Conservation (phyloP, 1,140 invertebrate genomes). For the Ganaspis sp. region DNA sequence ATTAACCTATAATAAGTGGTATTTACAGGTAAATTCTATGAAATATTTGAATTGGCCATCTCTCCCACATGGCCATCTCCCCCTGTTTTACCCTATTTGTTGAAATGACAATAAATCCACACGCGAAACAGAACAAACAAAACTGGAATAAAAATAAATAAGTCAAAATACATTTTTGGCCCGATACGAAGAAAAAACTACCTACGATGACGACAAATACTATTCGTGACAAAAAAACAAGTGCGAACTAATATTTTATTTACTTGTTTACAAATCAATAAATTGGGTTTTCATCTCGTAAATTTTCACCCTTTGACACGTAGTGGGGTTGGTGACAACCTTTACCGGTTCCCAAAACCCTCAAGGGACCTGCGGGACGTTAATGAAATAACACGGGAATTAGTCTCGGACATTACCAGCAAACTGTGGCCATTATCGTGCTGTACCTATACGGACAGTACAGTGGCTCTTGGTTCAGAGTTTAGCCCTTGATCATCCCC, state of each 20-base stretch:
- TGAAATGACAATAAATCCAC: no score
- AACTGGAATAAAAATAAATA: background rate
- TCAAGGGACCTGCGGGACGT: conserved; percentile 71
- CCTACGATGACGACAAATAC: no score
- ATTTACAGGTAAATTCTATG: no score
- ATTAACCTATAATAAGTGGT: no score
- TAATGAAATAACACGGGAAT: conserved; percentile 78
- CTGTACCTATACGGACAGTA: conserved; percentile 56
- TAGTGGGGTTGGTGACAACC: conserved; percentile 24
- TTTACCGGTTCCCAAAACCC: conserved; percentile 54
- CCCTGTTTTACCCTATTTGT: no score
- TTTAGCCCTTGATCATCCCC: conserved; percentile 22
- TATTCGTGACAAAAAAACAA: background rate
- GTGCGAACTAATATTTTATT: background rate
- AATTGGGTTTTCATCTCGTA: conserved; percentile 71
- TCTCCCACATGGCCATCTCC: no score
- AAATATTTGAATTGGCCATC: no score
- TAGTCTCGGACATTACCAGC: conserved; percentile 77
- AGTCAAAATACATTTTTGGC: no score
- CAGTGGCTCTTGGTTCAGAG: conserved; percentile 38
- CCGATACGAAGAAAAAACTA: no score
- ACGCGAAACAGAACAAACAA: no score
- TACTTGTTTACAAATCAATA: conserved; percentile 53
- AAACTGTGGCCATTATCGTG: conserved; percentile 76
- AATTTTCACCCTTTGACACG: conserved; percentile 76